Conservation (phyloP, 2,888 invertebrate species). For the Hirtodrosophila cameraria region DNA sequence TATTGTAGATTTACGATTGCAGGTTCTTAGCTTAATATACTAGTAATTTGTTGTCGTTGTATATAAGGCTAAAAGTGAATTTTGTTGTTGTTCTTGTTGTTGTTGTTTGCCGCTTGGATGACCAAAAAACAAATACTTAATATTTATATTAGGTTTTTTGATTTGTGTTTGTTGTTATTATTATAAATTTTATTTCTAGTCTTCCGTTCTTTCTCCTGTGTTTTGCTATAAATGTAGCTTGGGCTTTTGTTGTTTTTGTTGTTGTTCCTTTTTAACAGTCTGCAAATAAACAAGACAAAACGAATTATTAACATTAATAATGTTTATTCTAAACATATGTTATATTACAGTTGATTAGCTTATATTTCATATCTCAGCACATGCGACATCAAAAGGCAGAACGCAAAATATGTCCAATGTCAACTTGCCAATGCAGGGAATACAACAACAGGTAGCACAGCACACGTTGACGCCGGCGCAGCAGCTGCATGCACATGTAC, state of each 20-base stretch:
- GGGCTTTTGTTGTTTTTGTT: conserved; percentile 44
- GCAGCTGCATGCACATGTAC: conserved; percentile 8
- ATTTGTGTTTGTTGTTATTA: conserved; percentile 38
- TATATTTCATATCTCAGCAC: too few species aligned
- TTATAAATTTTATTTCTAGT: conserved; percentile 61
- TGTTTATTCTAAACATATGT: too few species aligned
- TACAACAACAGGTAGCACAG: conserved; percentile 36
- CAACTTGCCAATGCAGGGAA: conserved; percentile 9
- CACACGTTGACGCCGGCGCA: conserved; percentile 17
- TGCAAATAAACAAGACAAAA: conserved; percentile 18
- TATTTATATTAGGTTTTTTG: conserved; percentile 46
- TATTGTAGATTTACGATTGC: conserved; percentile 6
- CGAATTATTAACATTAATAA: not conserved
- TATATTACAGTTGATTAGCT: not conserved
- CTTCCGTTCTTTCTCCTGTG: conserved; percentile 72
- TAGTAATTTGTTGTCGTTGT: conserved; percentile 51
- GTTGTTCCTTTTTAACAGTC: conserved; percentile 68
- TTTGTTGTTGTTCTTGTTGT: too few species aligned
- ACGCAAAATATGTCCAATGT: conserved; percentile 15
- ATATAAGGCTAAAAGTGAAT: conserved; percentile 73
- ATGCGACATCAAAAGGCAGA: not conserved
- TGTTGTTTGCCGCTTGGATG: conserved; percentile 30
- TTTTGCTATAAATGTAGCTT: conserved; percentile 49
- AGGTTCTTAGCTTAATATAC: conserved; percentile 37
- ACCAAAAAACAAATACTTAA: conserved; percentile 51